Evolutionary conservation across 2,113 vertebrate species (phyloP).

Genomic region (Ictidomys tridecemlineatus): DNA sequence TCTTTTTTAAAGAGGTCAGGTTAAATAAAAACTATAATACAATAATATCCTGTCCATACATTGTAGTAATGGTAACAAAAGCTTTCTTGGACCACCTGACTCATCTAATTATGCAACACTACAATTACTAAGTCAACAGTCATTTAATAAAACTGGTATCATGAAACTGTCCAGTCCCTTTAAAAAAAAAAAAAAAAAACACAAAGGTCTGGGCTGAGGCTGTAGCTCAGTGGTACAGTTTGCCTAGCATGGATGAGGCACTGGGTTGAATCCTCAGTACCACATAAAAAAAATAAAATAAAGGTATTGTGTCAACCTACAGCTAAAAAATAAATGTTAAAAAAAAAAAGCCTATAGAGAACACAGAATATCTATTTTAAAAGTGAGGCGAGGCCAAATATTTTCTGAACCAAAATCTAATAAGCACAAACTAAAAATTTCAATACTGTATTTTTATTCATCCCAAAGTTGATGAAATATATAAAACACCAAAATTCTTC

Average conservation of each 20-base stretch:
- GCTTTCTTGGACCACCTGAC: constrained; percentile 53
- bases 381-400: not conserved
- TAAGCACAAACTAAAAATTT: not conserved
- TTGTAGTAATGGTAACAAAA: constrained; percentile 43
- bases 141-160: constrained; percentile 55
- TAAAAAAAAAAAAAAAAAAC: not conserved
- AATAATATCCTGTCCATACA: constrained; percentile 17
- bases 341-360: not conserved
- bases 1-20: not conserved
- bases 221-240: too few relatives aligned
- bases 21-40: constrained; percentile 64
- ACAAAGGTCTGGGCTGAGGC: too few relatives aligned
- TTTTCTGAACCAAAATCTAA: constrained; percentile 55
- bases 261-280: too few relatives aligned
- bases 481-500: constrained; percentile 18
- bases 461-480: constrained; percentile 12
- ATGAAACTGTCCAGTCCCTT: constrained; percentile 32
- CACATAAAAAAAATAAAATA: too few relatives aligned
- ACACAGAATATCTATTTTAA: not conserved
- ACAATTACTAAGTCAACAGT: not conserved
- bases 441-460: not conserved
- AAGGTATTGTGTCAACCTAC: too few relatives aligned
- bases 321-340: too few relatives aligned
- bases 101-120: constrained; percentile 52
- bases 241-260: too few relatives aligned